phyloP scores from a whole-genome alignment of 2,797 vertebrate species.

The Chromobotia macracanthus region DNA sequence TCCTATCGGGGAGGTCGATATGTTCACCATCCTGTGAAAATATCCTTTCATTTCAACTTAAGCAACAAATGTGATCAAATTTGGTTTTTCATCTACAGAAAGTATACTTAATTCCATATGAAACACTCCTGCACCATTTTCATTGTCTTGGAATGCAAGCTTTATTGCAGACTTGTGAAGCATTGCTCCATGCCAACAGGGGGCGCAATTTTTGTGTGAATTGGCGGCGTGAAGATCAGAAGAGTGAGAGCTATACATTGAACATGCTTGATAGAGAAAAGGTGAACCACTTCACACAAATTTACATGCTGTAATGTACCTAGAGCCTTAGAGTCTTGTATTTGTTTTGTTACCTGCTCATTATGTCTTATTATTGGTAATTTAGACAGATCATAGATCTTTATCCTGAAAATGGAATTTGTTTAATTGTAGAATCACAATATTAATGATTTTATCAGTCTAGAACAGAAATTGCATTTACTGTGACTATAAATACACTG shows the following conservation, averaged over 20 bases:
- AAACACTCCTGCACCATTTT: neutral
- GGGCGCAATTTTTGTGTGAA: neutral
- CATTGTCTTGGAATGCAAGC: neutral
- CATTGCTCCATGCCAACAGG: neutral
- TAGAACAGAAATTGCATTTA: neutral
- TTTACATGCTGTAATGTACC: neutral
- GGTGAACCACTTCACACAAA: neutral
- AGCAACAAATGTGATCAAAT: slow-evolving; percentile 44
- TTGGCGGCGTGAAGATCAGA: no score
- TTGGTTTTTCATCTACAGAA: neutral
- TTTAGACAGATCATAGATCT: neutral
- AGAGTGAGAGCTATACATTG: no score
- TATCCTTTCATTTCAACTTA: neutral
- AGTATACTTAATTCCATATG: neutral
- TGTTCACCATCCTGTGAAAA: slow-evolving; percentile 41
- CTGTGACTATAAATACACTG: no score
- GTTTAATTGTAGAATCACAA: no score
- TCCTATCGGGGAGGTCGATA: slow-evolving; percentile 92
- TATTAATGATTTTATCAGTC: no score
- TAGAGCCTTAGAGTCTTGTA: neutral
- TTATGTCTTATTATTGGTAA: neutral
- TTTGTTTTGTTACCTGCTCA: neutral
- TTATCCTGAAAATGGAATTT: no score
- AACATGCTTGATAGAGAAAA: neutral
- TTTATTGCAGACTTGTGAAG: neutral